Base-by-base conservation (phyloP, 1,140 invertebrate genomes). In the Yoshiicerus persimilis region DNA sequence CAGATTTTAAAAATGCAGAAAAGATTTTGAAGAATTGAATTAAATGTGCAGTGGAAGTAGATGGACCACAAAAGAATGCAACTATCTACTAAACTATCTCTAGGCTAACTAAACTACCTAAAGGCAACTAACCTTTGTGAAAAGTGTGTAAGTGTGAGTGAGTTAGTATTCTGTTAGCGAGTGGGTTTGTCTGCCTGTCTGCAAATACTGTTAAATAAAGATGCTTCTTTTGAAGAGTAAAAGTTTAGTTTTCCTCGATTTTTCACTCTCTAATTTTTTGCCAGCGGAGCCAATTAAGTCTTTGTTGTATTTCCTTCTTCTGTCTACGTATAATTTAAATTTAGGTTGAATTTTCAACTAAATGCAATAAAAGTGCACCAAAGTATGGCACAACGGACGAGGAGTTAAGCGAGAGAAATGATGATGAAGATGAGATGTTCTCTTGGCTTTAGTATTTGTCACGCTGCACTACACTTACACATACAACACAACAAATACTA, bases 201-300 rank as follows among this genome's bases (percentile, higher is more conserved):
- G 34, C 32, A 36, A 8, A 5, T 23, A 8, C 75, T 80, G 30
- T 20, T n/a, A 80, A 10, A 10, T 80, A 80, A 34, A 80, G 75
- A 80, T 80, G 20, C 32, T 36, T n/a, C 56, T 25, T 66, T 36
- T 80, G 34, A 80, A 80, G 75, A 80, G 75, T 80, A 80, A 80
- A 80, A 80, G 75, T 80, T 66, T 80, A 80, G 36, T 80, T 80
- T 80, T 80, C 75, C 75, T 80, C 75, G 75, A 80, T 80, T 80
- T 80, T 80, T 80, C 75, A 80, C 75, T 80, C 75, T 80, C 75
- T 80, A 80, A 80, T 80, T 80, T 80, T 80, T 80, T 80, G 34
- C 75, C 75, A 80, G 75, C 75, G 75, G 32, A 36, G 75, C 75
- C 75, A 80, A 80, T 80, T 80, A 80, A 80, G 27, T 80, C 75